Evolutionary conservation across 2,797 vertebrate genomes (phyloP).

Genomic region (Hybognathus amarus): DNA sequence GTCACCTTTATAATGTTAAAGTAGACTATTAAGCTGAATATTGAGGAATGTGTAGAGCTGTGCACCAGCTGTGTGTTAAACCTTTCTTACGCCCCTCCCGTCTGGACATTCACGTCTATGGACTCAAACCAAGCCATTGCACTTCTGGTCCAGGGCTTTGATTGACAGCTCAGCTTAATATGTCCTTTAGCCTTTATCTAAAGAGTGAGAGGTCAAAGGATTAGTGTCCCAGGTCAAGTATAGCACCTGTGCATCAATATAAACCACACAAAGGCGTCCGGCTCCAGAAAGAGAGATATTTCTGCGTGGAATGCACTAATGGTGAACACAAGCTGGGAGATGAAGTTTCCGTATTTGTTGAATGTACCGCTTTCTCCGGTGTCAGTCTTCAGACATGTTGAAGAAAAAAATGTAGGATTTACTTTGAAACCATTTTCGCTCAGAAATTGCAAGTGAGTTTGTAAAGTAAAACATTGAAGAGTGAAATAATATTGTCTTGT

Average conservation of each 20-base stretch:
- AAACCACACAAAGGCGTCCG: slow-evolving; percentile 43
- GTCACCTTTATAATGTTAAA: neutral
- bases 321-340: neutral
- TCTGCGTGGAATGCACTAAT: slow-evolving; percentile 38
- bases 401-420: too few species aligned
- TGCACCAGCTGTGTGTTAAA: slow-evolving; percentile 12
- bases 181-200: slow-evolving; percentile 41
- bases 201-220: slow-evolving; percentile 53
- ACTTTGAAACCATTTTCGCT: neutral
- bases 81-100: neutral
- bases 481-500: neutral
- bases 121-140: slow-evolving; percentile 36
- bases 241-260: slow-evolving; percentile 51
- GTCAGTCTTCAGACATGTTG: neutral
- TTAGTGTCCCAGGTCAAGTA: slow-evolving; percentile 56
- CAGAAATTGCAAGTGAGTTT: neutral
- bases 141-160: slow-evolving; percentile 26
- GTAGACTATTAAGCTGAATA: neutral
- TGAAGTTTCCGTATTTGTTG: slow-evolving; percentile 26
- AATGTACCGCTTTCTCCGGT: neutral
- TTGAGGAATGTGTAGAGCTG: neutral
- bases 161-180: slow-evolving; percentile 41
- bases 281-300: slow-evolving; percentile 12
- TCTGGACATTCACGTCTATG: neutral
- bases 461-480: neutral